Evolutionary conservation across 2,113 vertebrate species (phyloP).

Genomic region (Colinus virginianus): DNA sequence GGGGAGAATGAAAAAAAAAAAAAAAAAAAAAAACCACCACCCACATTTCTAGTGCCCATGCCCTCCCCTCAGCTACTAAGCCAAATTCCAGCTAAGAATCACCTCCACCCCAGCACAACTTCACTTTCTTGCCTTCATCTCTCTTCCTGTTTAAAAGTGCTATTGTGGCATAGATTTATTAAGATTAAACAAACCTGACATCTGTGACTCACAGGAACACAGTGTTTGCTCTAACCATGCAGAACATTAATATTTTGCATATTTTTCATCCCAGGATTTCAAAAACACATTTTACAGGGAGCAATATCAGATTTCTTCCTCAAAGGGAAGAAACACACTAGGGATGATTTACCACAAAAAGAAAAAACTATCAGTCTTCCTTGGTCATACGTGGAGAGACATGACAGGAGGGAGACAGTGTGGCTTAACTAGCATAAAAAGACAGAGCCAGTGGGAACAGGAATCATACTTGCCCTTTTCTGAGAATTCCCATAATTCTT

Average conservation of each 20-base stretch:
- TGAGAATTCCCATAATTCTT: neutral
- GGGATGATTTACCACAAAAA: neutral
- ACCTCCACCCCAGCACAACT: neutral
- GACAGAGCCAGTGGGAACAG: neutral
- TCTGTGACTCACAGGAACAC: slow-evolving; percentile 51
- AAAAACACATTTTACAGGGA: slow-evolving; percentile 11
- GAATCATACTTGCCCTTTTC: neutral
- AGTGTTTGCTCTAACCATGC: slow-evolving; percentile 35
- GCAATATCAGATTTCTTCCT: slow-evolving; percentile 2
- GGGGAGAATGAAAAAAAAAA: neutral
- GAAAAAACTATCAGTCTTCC: neutral
- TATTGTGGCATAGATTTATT: slow-evolving; percentile 29
- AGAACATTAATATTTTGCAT: slow-evolving; percentile 17
- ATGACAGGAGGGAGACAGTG: neutral
- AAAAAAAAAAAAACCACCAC: no score
- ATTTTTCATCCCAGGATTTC: neutral
- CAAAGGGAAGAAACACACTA: neutral
- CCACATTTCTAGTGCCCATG: neutral
- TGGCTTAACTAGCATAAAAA: neutral
- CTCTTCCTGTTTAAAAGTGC: slow-evolving; percentile 48
- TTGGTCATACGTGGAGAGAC: neutral
- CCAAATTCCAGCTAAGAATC: neutral
- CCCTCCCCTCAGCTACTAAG: neutral
- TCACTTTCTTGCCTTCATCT: neutral
- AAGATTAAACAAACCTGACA: slow-evolving; percentile 61